Evolutionary conservation across 2,113 vertebrate genomes (phyloP), one percentile per base, ranked within the genome.

Genomic region (Poeciliopsis occidentalis): DNA sequence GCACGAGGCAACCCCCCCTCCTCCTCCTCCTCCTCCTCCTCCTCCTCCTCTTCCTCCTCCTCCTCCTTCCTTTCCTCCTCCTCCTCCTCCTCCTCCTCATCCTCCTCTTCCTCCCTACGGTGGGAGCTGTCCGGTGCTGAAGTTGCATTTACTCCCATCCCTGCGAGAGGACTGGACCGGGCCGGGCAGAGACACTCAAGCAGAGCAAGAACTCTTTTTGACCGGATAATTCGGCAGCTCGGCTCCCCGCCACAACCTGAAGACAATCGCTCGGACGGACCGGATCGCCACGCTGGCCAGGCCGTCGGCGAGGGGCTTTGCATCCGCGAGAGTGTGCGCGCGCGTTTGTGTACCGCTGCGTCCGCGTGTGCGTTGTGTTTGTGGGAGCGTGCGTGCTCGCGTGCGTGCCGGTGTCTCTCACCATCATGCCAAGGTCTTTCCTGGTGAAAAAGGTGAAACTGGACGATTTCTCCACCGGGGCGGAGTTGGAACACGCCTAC

Each of bases 381-480:
- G 87, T 71, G 88, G 74, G 86, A 68, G 85, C 41, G 85, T 63
- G 85, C 66, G 81, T 60, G 75, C 34, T 64, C 69, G 79, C 11
- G 67, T 57, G 76, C 41, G 83, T 69, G 77, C 66, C 79, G 67
- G 57, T 27, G 81, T 81, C 83, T 80, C 83, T 82, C 89, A 85
- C 85, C 91, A 93, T 84, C 91, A 98, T 98, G 97, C 97, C 97
- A 93, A 97, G 97, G 93, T 98, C 97, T 87, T 98, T 98, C 92
- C 94, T 98, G 94, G 97, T 98, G 81, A 98, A 98, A 94, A 98
- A 98, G 96, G 96, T 97, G 92, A 97, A 98, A 94, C 90, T 97
- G 75, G 97, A 97, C 94, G 96, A 96, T 88, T 97, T 97, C 92
- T 95, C 96, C 82, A 95, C 94, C 29, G 89, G 75, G 76, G 90